These are phyloP conservation scores for Isichthys henryi DNA, from an alignment of 2,113 vertebrate species.

Conservation along the genomic window DNA sequence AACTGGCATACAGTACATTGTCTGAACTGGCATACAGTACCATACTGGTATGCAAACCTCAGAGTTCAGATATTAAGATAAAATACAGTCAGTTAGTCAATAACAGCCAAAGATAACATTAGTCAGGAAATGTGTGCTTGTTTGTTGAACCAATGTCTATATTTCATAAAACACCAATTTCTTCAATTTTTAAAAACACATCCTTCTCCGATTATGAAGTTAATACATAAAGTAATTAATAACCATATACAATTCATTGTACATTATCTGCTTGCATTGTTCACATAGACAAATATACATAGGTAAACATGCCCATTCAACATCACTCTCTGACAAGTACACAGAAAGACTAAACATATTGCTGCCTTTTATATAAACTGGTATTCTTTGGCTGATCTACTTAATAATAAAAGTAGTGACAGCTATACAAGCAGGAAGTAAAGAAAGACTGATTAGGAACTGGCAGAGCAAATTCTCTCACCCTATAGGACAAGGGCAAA, in stretches of 20 bases:
- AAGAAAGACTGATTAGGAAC: constrained; percentile 39
- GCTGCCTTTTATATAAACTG: not conserved
- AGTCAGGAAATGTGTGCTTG: not conserved
- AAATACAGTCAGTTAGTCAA: not conserved
- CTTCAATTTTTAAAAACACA: not conserved
- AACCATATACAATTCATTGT: not conserved
- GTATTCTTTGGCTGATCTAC: not conserved
- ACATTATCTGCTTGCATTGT: not conserved
- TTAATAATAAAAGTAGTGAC: constrained; percentile 22
- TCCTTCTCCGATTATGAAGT: not conserved
- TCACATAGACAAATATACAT: not conserved
- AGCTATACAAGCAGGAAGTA: constrained; percentile 24
- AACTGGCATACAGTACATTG: not conserved
- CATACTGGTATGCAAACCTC: not conserved
- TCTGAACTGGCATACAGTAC: not conserved
- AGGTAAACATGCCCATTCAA: not conserved
- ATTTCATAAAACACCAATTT: not conserved
- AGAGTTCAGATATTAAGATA: not conserved
- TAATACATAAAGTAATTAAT: not conserved
- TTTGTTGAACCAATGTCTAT: not conserved
- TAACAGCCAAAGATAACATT: not conserved
- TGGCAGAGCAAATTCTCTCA: constrained; percentile 56
- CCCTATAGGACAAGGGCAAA: constrained; percentile 49
- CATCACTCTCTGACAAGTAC: not conserved
- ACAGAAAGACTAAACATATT: not conserved